Percentiles rank a stretch among this genome's conserved stretches.
phyloP scores from a whole-genome alignment of 2,113 vertebrate genomes.

The Mirza zaza region DNA sequence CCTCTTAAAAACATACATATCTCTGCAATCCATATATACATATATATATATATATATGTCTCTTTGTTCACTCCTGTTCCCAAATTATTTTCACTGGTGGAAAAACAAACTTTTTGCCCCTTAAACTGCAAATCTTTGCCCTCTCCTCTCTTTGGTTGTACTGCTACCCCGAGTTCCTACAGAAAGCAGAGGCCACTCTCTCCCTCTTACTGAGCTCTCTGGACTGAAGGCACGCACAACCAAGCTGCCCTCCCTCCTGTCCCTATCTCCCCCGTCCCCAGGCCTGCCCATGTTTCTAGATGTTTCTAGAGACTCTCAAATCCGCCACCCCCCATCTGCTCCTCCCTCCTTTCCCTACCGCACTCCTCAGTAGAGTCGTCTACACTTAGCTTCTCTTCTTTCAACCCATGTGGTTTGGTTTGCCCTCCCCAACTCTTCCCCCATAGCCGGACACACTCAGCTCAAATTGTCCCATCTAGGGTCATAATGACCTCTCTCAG shows the following conservation, averaged over 20 bases:
- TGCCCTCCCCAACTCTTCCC: fast-evolving
- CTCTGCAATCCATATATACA: neutral
- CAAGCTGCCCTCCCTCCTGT: neutral
- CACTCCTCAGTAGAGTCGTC: neutral
- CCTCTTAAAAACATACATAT: neutral
- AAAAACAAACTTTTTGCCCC: neutral
- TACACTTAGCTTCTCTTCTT: fast-evolving
- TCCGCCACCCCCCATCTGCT: fast-evolving
- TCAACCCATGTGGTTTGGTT: fast-evolving
- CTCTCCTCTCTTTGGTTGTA: too few species aligned
- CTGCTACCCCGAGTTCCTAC: neutral
- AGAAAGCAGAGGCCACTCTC: neutral
- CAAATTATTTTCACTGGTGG: neutral
- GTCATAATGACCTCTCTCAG: neutral
- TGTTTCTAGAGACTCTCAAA: neutral
- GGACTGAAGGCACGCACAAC: neutral
- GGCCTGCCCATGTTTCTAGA: neutral
- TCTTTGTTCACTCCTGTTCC: neutral
- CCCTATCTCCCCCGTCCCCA: too few species aligned
- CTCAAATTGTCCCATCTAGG: neutral
- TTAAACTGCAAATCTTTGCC: neutral
- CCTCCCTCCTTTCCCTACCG: too few species aligned
- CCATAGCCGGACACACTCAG: neutral
- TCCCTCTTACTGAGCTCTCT: neutral
- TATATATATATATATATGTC: neutral